phyloP scores from a whole-genome alignment of 1,140 invertebrate genomes.

The Diprion similis region DNA sequence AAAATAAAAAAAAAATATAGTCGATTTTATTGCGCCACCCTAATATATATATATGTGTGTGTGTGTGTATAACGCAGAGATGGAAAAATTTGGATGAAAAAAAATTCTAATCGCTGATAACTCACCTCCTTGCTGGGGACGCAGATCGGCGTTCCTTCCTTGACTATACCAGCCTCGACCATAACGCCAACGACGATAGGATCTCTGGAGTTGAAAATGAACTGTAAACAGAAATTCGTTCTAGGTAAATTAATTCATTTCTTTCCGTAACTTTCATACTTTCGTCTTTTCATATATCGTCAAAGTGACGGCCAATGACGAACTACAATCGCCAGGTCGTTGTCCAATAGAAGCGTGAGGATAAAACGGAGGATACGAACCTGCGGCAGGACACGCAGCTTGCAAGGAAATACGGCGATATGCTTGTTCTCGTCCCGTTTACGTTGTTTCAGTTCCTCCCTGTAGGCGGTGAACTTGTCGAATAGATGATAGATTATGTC shows the following conservation, averaged over 20 bases:
- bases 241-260: too few species aligned
- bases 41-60: too few species aligned
- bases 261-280: background rate
- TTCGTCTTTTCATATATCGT: background rate
- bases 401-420: slow-evolving; percentile 98
- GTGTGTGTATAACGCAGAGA: background rate
- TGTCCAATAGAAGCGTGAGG: too few species aligned
- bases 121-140: slow-evolving; percentile 94
- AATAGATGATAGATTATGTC: slow-evolving; percentile 99
- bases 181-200: slow-evolving; percentile 97
- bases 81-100: slow-evolving; percentile 24
- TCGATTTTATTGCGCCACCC: too few species aligned
- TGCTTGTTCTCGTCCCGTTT: slow-evolving; percentile 95
- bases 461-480: slow-evolving; percentile 95
- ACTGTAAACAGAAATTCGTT: slow-evolving; percentile 86
- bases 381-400: slow-evolving; percentile 84
- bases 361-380: slow-evolving; percentile 56
- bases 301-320: background rate
- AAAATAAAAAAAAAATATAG: background rate
- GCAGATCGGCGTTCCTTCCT: slow-evolving; percentile 96
- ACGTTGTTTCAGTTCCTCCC: slow-evolving; percentile 91
- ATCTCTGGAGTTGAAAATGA: slow-evolving; percentile 96
- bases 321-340: too few species aligned
- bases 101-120: slow-evolving; percentile 28
- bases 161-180: slow-evolving; percentile 94